Conservation (phyloP, 2,113 vertebrate species). For the Athene cunicularia region DNA sequence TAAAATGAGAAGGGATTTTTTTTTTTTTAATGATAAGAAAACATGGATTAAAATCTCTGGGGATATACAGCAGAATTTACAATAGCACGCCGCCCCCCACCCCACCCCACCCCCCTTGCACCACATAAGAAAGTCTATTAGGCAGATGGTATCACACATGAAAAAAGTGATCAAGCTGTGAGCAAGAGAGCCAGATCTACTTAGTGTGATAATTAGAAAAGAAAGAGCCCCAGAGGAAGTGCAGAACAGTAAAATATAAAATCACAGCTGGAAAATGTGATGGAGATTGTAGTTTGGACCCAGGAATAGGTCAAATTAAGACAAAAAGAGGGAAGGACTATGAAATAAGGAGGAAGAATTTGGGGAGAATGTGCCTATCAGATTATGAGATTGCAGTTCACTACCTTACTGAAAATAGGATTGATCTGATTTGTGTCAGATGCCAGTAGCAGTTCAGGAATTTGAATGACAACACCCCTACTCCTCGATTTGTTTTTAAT, state of each 20-base stretch:
- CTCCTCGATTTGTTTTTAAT: neutral
- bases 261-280: slow-evolving; percentile 26
- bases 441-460: neutral
- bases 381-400: neutral
- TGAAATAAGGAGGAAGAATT: neutral
- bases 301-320: neutral
- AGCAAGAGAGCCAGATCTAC: slow-evolving; percentile 53
- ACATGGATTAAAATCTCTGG: slow-evolving; percentile 39
- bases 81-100: neutral
- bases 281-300: neutral
- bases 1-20: slow-evolving; percentile 33
- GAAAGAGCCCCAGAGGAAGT: slow-evolving; percentile 41
- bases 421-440: neutral
- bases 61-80: slow-evolving; percentile 42
- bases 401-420: neutral
- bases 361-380: neutral
- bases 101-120: neutral
- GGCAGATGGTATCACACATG: slow-evolving; percentile 65
- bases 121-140: slow-evolving; percentile 69
- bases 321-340: neutral
- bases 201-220: slow-evolving; percentile 68
- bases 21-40: slow-evolving; percentile 45
- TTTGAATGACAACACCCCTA: neutral
- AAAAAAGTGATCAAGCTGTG: slow-evolving; percentile 63
- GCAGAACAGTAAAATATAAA: slow-evolving; percentile 24